phyloP scores from a whole-genome alignment of 2,113 vertebrate genomes.

The Sinocyclocheilus anshuiensis region DNA sequence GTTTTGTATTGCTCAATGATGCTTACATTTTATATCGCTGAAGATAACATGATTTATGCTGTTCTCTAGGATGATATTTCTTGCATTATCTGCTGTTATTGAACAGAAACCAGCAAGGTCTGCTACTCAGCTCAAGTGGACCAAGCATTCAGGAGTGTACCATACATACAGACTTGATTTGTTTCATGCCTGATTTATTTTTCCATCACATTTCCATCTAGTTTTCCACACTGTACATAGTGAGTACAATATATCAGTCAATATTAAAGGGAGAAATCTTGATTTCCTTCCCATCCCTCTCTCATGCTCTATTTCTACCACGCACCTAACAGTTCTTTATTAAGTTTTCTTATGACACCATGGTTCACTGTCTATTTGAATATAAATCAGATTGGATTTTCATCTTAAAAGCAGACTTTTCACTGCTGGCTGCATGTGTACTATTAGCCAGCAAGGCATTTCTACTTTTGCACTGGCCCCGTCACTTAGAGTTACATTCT shows the following conservation, averaged over 20 bases:
- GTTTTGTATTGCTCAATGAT: slow-evolving; percentile 4
- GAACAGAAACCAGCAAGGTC: not conserved
- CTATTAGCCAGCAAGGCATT: slow-evolving; percentile 8
- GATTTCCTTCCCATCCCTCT: not conserved
- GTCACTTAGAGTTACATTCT: not conserved
- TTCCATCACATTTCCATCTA: not conserved
- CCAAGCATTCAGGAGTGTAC: not conserved
- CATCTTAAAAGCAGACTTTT: slow-evolving; percentile 25
- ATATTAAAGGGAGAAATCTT: not conserved
- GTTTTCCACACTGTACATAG: not conserved
- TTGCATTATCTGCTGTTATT: not conserved
- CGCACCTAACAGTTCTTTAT: slow-evolving; percentile 63
- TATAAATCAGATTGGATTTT: slow-evolving; percentile 61
- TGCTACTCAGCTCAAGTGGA: slow-evolving; percentile 11
- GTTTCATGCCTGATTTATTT: slow-evolving; percentile 20
- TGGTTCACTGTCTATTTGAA: slow-evolving; percentile 68
- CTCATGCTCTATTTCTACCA: slow-evolving; percentile 58
- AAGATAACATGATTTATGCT: not conserved
- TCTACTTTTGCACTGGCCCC: slow-evolving; percentile 12
- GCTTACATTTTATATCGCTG: not conserved
- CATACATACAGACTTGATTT: not conserved
- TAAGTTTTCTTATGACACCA: slow-evolving; percentile 35
- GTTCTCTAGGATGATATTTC: not conserved
- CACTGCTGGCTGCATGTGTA: not conserved
- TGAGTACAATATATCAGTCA: not conserved